A percentile compares a stretch with the other conserved stretches of the same genome.
Evolutionary conservation across 2,113 vertebrate genomes (phyloP).

Genomic region (Oxygymnocypris stewartii): DNA sequence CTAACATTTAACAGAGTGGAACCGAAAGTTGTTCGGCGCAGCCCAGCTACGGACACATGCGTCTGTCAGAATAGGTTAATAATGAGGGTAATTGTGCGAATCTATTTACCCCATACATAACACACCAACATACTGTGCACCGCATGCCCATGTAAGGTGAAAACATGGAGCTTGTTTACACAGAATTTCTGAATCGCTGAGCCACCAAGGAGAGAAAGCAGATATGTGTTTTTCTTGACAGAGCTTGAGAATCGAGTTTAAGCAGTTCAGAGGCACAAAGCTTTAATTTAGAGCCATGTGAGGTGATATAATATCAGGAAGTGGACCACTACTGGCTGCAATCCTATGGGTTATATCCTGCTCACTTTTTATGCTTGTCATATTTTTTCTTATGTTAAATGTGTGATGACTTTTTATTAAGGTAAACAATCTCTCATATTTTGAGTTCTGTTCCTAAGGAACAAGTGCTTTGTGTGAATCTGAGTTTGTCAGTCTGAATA

Average conservation of each 20-base stretch:
- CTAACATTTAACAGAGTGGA: constrained; percentile 40
- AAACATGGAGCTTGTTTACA: constrained; percentile 75
- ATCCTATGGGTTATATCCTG: background rate
- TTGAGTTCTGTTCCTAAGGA: background rate
- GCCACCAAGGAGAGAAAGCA: constrained; percentile 65
- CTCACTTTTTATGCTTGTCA: background rate
- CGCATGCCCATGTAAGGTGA: constrained; percentile 78
- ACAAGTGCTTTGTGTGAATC: constrained; percentile 9
- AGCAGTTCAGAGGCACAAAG: constrained; percentile 24
- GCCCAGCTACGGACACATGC: constrained; percentile 9
- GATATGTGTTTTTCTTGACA: constrained; percentile 63
- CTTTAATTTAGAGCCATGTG: constrained; percentile 13
- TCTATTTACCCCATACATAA: constrained; percentile 59
- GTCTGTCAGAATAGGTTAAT: constrained; percentile 64
- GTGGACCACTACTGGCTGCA: background rate
- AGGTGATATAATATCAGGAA: constrained; percentile 3
- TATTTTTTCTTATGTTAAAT: background rate
- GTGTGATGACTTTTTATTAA: background rate
- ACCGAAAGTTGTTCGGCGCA: constrained; percentile 20
- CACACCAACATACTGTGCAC: constrained; percentile 58
- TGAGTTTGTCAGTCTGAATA: constrained; percentile 29
- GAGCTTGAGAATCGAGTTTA: constrained; percentile 11
- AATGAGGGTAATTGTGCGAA: constrained; percentile 70
- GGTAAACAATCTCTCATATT: background rate
- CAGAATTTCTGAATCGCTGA: constrained; percentile 73